Base-by-base conservation (phyloP, 2,797 vertebrate genomes). In the Channallabes apus region DNA sequence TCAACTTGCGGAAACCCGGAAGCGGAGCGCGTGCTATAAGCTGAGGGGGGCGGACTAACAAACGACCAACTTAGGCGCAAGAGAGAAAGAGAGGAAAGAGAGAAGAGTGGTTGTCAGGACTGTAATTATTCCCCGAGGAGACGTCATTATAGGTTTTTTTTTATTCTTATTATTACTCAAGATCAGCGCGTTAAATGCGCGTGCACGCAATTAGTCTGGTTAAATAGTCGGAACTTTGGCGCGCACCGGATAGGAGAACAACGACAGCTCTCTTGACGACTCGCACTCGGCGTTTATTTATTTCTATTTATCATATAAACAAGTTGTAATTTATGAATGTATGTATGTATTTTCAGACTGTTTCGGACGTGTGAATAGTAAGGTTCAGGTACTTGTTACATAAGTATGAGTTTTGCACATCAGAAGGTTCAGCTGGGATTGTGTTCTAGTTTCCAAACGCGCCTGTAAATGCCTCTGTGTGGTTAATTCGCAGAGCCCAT, bases 1-100 rank as follows among this genome's bases (percentile, higher is more conserved):
- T 64, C 59, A 83, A 20, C n/a, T 62, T 18, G 27, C 9, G 20
- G 24, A 72, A 76, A 91, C 90, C 91, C 91, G 92, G 92, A 92
- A 92, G 88, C 88, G 78, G 78, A 82, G 86, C 32, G 29, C 69
- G 65, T 86, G 71, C 64, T 86, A 69, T 81, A 84, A 84, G 65
- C 83, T 58, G 64, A 85, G 69, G 85, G 87, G 86, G 86, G 86
- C 76, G 83, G 86, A 82, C 62, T 81, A 72, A 87, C 82, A 38
- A 54, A 78, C 5, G 46, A 18, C 82, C 35, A 54, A 78, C 5
- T 15, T 6, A 83, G 61, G 56, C 22, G 58, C 79, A 35, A 71
- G 72, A 85, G 29, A 35, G 6, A 85, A 20, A 38, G 58, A 29
- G 86, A 78, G 75, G 6, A 85, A 20, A 38, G 58, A 29, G 86